Evolutionary conservation across 2,113 vertebrate species (phyloP).

Genomic region (Dendrocopos noguchii): DNA sequence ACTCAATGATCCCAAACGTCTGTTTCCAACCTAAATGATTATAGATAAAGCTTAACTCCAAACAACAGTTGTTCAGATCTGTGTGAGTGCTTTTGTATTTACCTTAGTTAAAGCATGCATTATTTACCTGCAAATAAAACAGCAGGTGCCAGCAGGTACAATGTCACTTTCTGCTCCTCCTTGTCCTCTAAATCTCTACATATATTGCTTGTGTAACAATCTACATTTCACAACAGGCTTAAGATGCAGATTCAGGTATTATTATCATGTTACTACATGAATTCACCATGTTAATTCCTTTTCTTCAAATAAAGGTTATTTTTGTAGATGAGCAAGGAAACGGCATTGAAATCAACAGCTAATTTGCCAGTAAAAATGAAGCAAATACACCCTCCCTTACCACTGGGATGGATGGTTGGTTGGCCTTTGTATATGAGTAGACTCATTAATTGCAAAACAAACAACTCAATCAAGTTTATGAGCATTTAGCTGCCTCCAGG

Average conservation of each 20-base stretch:
- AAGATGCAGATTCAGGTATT: not conserved
- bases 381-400: not conserved
- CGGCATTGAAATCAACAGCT: not conserved
- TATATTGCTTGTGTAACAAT: not conserved
- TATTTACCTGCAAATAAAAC: not conserved
- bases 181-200: not conserved
- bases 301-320: not conserved
- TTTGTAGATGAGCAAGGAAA: not conserved
- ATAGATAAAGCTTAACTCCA: not conserved
- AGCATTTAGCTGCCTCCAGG: not conserved
- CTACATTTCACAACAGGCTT: not conserved
- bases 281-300: not conserved
- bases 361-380: not conserved
- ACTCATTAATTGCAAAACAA: slow-evolving; percentile 8
- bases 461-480: not conserved
- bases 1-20: not conserved
- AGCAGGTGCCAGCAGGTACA: not conserved
- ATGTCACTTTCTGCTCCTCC: not conserved
- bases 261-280: not conserved
- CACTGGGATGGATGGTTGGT: not conserved
- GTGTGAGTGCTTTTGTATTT: not conserved
- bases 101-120: not conserved
- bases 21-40: not conserved
- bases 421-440: not conserved
- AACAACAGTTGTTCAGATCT: not conserved